Evolutionary conservation across 2,113 vertebrate genomes (phyloP), one percentile per base, ranked within the genome.

Genomic region (Cyprinus carpio): DNA sequence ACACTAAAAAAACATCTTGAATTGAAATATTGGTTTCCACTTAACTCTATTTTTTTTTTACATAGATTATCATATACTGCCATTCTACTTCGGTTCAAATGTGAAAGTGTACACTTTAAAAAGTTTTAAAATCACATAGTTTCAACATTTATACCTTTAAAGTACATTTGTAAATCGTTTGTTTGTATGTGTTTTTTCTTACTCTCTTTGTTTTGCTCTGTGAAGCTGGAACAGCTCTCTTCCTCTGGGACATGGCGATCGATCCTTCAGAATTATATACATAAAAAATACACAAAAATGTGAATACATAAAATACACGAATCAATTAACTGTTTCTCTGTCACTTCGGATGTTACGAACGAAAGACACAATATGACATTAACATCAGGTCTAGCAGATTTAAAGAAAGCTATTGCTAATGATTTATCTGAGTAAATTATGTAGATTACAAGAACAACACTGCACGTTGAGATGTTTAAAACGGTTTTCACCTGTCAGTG

Each of bases 201-300:
- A 89, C 89, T 86, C 64, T 75, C 15, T n/a, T 2, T 2, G 8
- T 87, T 69, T 46, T 87, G 65, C 1, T 88, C 85, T 92, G 92
- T 46, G 88, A 62, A 69, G 56, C 56, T n/a, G 56, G 1, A n/a
- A 23, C 20, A 20, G 46, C 23, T 64, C 86, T 88, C 80, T 89
- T 93, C n/a, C 86, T 93, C 85, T 93, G 92, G 4, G 89, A 58
- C 93, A 94, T 94, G 4, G 7, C 15, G 46, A 46, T 16, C 40
- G n/a, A 25, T 15, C 40, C 23, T 40, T 75, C 6, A 74, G 12
- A 15, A 46, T 3, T 12, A 74, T 20, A 69, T 0, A 34, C 65
- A 69, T 18, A 46, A 5, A 46, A 74, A 43, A 43, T 2, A 74
- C 0, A 74, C 10, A 74, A 37, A 46, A 15, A 69, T 0, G 15